Evolutionary conservation across 2,113 vertebrate species (phyloP), one percentile per base, ranked within the genome.

Genomic region (Oreochromis aureus): DNA sequence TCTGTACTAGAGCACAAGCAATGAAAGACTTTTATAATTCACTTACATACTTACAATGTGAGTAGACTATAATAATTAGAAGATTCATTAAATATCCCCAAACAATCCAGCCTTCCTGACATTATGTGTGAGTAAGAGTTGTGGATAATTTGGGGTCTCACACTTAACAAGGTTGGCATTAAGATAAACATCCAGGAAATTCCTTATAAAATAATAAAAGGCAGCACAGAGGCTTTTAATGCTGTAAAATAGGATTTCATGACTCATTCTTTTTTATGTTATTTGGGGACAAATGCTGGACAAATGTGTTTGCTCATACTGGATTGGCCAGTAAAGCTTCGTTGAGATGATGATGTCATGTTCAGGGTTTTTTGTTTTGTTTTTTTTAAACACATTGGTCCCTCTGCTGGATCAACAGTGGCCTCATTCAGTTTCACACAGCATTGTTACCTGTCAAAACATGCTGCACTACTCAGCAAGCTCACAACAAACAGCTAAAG

Each of bases 391-490:
- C 10, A 44, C 12, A 27, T 36, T 9, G 6, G 19, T 59, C 9
- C 13, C 22, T 1, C 36, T 44, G 16, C 22, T 59, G 24, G 22
- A 59, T 59, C 10, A 27, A 81, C 11, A 59, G 3, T 58, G 4
- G 7, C 15, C 10, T 44, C 36, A 81, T 59, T 59, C 54, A 3
- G 16, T 24, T 69, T 69, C 12, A 69, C 30, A 54, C 73, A n/a
- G 27, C 3, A 34, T n/a, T 53, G 39, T 27, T 61, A 46, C 24
- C 55, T 82, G 39, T 61, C 56, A 46, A 27, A 22, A 83, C 46
- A 82, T 15, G 24, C 10, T 1, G 0, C 10, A 15, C 41, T 3
- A 15, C 19, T 32, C 27, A 11, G 44, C 19, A 48, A 0, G 27
- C 12, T 0, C 18, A 27, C 7, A 69, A 24, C 24, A 61, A 6